Base-by-base conservation (phyloP, 53 echinoderm and acorn worm species). In the Actinopyga echinites region DNA sequence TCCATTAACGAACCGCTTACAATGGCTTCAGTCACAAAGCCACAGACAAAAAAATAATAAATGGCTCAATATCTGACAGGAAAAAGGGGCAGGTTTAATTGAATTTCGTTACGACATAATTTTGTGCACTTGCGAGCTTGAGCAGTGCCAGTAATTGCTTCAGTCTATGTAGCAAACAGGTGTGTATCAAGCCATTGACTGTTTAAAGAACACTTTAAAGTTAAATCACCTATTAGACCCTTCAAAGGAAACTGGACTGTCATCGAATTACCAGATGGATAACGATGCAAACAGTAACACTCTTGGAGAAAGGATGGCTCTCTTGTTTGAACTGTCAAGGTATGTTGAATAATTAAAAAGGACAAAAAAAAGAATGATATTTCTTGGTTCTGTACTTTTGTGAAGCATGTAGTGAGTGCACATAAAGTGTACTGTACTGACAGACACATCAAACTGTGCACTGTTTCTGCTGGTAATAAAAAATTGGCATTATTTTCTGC, bases 41-140 rank as follows among this genome's bases (percentile, higher is more conserved):
- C 26, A 71, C 63, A 63, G 29, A 30, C 31, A 15, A 34, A 71
- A 71, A 71, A 42, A 71, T 71, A 42, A 71, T 44, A 71, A 42
- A 24, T 44, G 24, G 71, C 71, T 71, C 11, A 71, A 71, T 40
- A 71, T 25, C 49, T 40, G 38, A 71, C 71, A 26, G 40, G 23
- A 28, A 31, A 63, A 71, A 71, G n/a, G 71, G 71, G 71, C 71
- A 40, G 45, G 6, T 71, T 71, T 71, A 40, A 71, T 40, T 71
- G 40, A 40, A 71, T 40, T 71, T 71, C 44, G 71, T n/a, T n/a
- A 71, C 26, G 42, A 71, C 45, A 71, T 71, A 71, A 71, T 71
- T 71, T 40, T 42, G 71, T 38, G 9, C 34, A 44, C 44, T 71
- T 44, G n/a, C 22, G 44, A 42, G 40, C 21, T 12, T 42, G 42